Conservation (phyloP, 2,888 invertebrate species). For the Electrophaes corylata region DNA sequence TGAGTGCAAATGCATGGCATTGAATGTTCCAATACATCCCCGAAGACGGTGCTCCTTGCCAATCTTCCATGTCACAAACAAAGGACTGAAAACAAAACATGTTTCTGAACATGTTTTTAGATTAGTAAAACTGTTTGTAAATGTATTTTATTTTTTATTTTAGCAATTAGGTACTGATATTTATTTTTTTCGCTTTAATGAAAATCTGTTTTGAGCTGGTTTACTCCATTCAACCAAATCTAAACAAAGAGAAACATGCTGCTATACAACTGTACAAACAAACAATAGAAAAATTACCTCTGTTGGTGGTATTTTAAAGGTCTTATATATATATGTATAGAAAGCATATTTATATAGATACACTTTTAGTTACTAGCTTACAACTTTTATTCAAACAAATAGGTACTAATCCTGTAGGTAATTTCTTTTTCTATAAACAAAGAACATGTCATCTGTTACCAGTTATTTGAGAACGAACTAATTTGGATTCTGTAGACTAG, state of each 20-base stretch:
- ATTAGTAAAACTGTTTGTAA: conserved; percentile 22
- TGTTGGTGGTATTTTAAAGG: not conserved
- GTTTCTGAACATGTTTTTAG: conserved; percentile 28
- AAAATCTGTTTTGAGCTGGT: conserved; percentile 21
- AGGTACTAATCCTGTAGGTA: no score
- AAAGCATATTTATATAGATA: no score
- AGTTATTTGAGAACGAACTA: conserved; percentile 20
- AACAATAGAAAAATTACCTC: not conserved
- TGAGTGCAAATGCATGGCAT: conserved; percentile 96
- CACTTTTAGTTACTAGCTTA: no score
- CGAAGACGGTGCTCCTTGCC: conserved; percentile 97
- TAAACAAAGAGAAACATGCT: conserved; percentile 29
- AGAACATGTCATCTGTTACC: not conserved
- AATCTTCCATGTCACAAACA: conserved; percentile 99
- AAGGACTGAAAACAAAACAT: conserved; percentile 88
- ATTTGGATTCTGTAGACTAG: conserved; percentile 34
- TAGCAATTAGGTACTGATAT: no score
- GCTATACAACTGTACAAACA: conserved; percentile 6
- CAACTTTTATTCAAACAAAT: no score
- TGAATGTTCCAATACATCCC: conserved; percentile 99
- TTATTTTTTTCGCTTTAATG: not conserved
- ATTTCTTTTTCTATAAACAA: not conserved
- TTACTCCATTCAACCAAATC: conserved; percentile 21
- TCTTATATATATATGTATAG: no score
- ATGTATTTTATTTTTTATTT: conserved; percentile 5